Evolutionary conservation across 2,888 invertebrate species (phyloP).

Genomic region (Drosophila lutescens): DNA sequence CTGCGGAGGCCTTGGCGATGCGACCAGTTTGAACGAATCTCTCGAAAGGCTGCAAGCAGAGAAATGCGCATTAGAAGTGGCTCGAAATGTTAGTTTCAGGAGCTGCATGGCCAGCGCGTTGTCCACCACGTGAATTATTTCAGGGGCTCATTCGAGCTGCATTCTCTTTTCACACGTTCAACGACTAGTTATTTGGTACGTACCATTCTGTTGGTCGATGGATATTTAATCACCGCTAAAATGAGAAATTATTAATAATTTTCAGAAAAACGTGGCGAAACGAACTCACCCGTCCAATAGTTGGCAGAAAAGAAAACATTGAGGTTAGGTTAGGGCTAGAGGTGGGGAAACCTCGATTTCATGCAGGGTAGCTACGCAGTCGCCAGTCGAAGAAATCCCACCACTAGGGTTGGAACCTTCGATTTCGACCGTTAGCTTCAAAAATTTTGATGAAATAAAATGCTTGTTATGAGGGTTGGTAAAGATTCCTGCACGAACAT

Average conservation of each 20-base stretch:
- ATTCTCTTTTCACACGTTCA: conserved; percentile 9
- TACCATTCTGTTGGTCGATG: conserved; percentile 26
- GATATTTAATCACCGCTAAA: conserved; percentile 29
- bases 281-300: too few species aligned
- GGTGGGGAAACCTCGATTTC: too few species aligned
- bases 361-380: too few species aligned
- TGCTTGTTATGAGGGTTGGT: too few species aligned
- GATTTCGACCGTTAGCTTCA: too few species aligned
- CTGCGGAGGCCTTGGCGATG: conserved; percentile 97
- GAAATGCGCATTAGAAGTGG: conserved; percentile 21
- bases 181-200: too few species aligned
- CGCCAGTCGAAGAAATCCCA: too few species aligned
- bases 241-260: conserved; percentile 21
- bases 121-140: conserved; percentile 61
- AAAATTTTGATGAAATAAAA: too few species aligned
- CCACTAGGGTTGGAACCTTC: too few species aligned
- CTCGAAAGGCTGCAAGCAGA: conserved; percentile 89
- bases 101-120: conserved; percentile 32
- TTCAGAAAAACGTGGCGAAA: conserved; percentile 19
- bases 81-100: conserved; percentile 13
- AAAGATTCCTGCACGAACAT: too few species aligned
- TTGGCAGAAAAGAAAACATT: too few species aligned
- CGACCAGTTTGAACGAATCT: conserved; percentile 99
- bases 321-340: too few species aligned
- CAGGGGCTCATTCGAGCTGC: not conserved